These are phyloP conservation scores for Rhynchonycteris naso DNA, from an alignment of 2,797 vertebrate species.

Conservation along the genomic window DNA sequence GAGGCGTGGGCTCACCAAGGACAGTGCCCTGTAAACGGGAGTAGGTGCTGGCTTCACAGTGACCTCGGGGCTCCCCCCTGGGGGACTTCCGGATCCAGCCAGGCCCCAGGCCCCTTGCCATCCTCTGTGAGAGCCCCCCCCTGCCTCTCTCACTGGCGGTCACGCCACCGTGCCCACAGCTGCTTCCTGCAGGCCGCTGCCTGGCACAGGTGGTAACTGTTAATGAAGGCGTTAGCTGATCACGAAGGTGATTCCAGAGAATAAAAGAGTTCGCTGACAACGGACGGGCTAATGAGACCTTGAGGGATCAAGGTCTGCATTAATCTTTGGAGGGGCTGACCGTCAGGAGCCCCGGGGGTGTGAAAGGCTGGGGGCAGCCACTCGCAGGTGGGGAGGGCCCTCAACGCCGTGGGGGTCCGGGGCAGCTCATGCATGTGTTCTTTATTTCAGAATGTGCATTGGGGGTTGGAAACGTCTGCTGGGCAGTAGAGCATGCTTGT, in stretches of 20 bases:
- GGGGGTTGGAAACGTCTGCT: accelerated
- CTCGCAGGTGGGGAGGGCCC: too few species aligned
- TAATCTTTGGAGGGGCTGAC: not conserved
- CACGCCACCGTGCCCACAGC: accelerated
- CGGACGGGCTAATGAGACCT: not conserved
- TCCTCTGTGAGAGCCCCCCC: too few species aligned
- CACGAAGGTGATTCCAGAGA: not conserved
- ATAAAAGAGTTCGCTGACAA: accelerated
- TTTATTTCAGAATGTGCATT: not conserved
- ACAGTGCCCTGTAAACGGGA: accelerated
- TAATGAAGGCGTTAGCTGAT: not conserved
- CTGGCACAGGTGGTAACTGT: accelerated
- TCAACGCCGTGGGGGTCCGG: too few species aligned
- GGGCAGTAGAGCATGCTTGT: accelerated
- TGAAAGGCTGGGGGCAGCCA: not conserved
- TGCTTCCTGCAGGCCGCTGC: accelerated
- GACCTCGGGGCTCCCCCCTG: accelerated
- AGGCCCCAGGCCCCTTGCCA: accelerated
- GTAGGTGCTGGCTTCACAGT: accelerated
- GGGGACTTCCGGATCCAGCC: accelerated
- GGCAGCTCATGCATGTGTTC: accelerated
- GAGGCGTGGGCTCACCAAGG: accelerated
- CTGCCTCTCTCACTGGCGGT: accelerated
- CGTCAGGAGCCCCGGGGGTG: not conserved
- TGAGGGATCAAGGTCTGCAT: too few species aligned